These are phyloP conservation scores for Callosobruchus maculatus DNA, from an alignment of 2,888 invertebrate species.

Conservation along the genomic window DNA sequence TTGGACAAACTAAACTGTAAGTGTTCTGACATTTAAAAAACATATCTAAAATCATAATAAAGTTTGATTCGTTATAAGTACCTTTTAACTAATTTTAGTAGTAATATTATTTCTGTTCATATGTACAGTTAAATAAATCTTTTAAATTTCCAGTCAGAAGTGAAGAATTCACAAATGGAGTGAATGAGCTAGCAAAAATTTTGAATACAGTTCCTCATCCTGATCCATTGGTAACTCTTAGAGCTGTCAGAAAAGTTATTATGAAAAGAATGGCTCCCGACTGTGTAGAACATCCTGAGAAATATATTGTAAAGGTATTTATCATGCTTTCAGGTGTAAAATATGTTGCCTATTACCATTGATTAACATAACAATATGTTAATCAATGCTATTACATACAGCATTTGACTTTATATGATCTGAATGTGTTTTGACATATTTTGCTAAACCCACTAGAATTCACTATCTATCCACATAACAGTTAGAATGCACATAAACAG, in stretches of 20 bases:
- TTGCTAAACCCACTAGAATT: too few species aligned
- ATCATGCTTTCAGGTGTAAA: too few species aligned
- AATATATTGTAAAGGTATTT: conserved; percentile 46
- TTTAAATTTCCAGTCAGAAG: conserved; percentile 62
- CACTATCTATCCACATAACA: too few species aligned
- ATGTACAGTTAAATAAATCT: too few species aligned
- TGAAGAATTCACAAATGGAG: conserved; percentile 78
- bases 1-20: conserved; percentile 84
- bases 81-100: too few species aligned
- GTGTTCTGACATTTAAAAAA: conserved; percentile 39
- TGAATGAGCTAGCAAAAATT: conserved; percentile 72
- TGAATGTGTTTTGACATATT: too few species aligned
- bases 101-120: too few species aligned
- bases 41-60: conserved; percentile 9
- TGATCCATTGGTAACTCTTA: conserved; percentile 71
- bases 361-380: too few species aligned
- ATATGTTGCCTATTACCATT: too few species aligned
- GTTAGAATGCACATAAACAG: too few species aligned
- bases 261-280: conserved; percentile 57
- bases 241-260: conserved; percentile 64
- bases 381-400: too few species aligned
- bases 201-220: conserved; percentile 79
- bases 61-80: background rate
- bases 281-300: conserved; percentile 55
- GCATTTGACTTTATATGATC: too few species aligned